These are phyloP conservation scores for Lordiphosa stackelbergi DNA, from an alignment of 1,140 invertebrate species.

Conservation along the genomic window DNA sequence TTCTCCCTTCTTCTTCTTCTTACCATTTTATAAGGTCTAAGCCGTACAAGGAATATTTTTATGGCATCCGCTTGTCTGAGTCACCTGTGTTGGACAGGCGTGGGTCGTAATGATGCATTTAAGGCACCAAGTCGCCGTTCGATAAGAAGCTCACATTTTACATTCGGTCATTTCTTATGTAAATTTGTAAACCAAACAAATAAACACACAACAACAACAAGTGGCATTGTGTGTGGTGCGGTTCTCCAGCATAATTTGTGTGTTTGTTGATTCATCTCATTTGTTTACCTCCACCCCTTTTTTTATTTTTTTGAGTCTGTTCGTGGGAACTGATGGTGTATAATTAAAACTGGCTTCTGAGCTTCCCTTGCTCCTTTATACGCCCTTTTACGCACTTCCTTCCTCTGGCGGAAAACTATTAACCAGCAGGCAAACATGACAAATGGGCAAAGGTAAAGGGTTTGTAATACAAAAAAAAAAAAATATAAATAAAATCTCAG, in stretches of 20 bases:
- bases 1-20: not conserved
- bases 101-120: conserved; percentile 23
- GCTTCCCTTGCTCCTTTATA: conserved; percentile 40
- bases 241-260: not conserved
- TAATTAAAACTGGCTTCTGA: conserved; percentile 50
- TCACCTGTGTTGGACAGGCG: conserved; percentile 22
- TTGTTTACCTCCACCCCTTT: conserved; percentile 14
- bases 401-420: conserved; percentile 61
- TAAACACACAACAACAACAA: no score
- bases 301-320: conserved; percentile 6
- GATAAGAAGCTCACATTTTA: conserved; percentile 2
- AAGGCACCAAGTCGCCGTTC: not conserved
- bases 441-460: conserved; percentile 43
- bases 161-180: no score
- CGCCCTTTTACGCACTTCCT: conserved; percentile 69
- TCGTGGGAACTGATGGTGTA: conserved; percentile 49
- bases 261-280: conserved; percentile 28
- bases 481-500: conserved; percentile 4
- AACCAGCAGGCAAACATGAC: conserved; percentile 39
- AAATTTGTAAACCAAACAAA: no score
- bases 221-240: no score
- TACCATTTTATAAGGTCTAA: no score
- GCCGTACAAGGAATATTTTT: conserved; percentile 28
- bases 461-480: no score
- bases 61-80: conserved; percentile 41